Base-by-base conservation (phyloP, 2,888 invertebrate genomes). In the Chrysina gloriosa region DNA sequence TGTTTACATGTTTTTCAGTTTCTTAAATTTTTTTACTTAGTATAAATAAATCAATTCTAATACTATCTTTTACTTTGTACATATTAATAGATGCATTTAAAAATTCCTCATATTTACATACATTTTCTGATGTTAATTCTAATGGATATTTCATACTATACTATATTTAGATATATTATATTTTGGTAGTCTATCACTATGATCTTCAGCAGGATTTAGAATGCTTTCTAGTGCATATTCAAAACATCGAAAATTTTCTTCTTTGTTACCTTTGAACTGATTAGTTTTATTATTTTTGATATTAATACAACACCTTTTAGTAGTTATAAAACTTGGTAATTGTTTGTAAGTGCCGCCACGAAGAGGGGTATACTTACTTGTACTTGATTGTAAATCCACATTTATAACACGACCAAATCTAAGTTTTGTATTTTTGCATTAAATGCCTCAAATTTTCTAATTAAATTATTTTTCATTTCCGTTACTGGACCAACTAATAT, bases 1-100 rank as follows among this genome's bases (percentile, higher is more conserved):
- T 48, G n/a, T 48, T 5, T 23, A 50, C 50, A 50, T 50, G 25
- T 50, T 5, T 50, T 11, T 50, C 50, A 50, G 14, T 14, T 23
- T 19, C 23, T 14, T 19, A 7, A 11, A 11, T 11, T 11, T 54
- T 54, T 9, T 54, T n/a, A 54, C 31, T 54, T 47, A 47, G 23
- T 47, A 47, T 47, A 47, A 47, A 47, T 47, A 47, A 47, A 47
- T 47, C 19, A n/a, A 54, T 31, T 54, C 54, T 54, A 29, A 2
- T 14, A 52, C n/a, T 11, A 36, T 58, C 39, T 16, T 23, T 21
- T 34, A 56, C 36, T 34, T 21, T 21, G 14, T 56, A 56, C 6
- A 58, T 39, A 39, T 58, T 58, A 19, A 58, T 58, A 58, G 61
- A 58, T 58, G 36, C 16, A 58, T 58, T 58, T 58, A 58, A 58